These are phyloP conservation scores for Xanthorhoe spadicearia DNA, from an alignment of 2,888 invertebrate genomes.

Conservation along the genomic window DNA sequence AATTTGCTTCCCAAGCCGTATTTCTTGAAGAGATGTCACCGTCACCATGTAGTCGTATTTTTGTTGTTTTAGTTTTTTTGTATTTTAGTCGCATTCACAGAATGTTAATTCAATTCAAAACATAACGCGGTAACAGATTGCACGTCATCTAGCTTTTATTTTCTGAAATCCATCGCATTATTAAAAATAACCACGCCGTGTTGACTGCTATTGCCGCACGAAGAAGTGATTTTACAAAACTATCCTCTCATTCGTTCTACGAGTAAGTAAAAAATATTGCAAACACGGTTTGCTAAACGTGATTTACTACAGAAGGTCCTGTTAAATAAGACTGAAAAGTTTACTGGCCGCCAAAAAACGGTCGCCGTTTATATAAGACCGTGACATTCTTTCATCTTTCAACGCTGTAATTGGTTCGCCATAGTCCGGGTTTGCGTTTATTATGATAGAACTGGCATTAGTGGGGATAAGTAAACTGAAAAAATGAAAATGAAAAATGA, in stretches of 20 bases:
- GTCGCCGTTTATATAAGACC: constrained; percentile 42
- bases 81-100: too few species aligned
- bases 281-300: neutral
- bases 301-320: neutral
- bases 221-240: too few species aligned
- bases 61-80: neutral
- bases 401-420: constrained; percentile 57
- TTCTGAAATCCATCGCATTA: too few species aligned
- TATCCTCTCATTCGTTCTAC: too few species aligned
- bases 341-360: neutral
- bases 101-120: too few species aligned
- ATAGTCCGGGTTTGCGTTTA: constrained; percentile 42
- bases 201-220: too few species aligned
- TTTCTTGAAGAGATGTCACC: neutral
- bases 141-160: too few species aligned
- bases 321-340: neutral
- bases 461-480: constrained; percentile 8
- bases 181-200: too few species aligned
- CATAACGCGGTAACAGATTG: too few species aligned
- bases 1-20: constrained; percentile 59
- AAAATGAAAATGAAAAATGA: too few species aligned
- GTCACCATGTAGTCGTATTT: neutral
- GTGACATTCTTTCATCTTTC: constrained; percentile 54
- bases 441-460: constrained; percentile 22
- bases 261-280: too few species aligned